These are phyloP conservation scores for Drosophila gunungcola DNA, from an alignment of 1,140 invertebrate genomes.

Conservation along the genomic window DNA sequence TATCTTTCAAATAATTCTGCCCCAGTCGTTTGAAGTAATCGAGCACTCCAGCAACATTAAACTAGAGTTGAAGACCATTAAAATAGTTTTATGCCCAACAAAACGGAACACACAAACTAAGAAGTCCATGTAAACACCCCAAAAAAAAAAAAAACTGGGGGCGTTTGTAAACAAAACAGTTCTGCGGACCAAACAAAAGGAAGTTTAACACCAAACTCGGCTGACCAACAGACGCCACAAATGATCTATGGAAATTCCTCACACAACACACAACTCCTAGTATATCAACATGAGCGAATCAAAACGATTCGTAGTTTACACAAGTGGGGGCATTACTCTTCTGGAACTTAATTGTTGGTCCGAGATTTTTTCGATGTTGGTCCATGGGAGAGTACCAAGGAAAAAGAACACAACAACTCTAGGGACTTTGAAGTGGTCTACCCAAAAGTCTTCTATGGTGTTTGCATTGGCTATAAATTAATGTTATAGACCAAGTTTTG, in stretches of 20 bases:
- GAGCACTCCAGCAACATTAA: slow-evolving; percentile 44
- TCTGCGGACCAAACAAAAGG: slow-evolving; percentile 36
- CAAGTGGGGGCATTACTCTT: slow-evolving; percentile 55
- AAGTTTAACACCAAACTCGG: slow-evolving; percentile 44
- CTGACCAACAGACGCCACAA: slow-evolving; percentile 68
- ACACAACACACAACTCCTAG: slow-evolving; percentile 26
- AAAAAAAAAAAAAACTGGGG: slow-evolving; percentile 23
- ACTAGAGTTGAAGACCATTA: slow-evolving; percentile 49
- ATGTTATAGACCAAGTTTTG: slow-evolving; percentile 79
- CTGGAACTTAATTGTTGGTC: slow-evolving; percentile 65
- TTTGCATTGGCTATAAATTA: slow-evolving; percentile 73
- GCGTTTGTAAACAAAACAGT: slow-evolving; percentile 42
- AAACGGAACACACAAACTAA: slow-evolving; percentile 42
- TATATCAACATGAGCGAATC: slow-evolving; percentile 31
- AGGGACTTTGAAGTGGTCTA: slow-evolving; percentile 60
- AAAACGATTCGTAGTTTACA: slow-evolving; percentile 58
- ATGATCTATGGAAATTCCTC: slow-evolving; percentile 72
- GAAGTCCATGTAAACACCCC: slow-evolving; percentile 43
- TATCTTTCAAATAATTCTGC: slow-evolving; percentile 55
- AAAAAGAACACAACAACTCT: slow-evolving; percentile 7
- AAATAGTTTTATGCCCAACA: slow-evolving; percentile 64
- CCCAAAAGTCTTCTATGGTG: not conserved
- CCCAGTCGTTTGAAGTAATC: slow-evolving; percentile 66
- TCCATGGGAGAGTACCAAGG: slow-evolving; percentile 17
- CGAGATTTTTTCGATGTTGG: slow-evolving; percentile 56